Evolutionary conservation across 2,797 vertebrate species (phyloP).

Genomic region (Paratrypauchen microcephalus): DNA sequence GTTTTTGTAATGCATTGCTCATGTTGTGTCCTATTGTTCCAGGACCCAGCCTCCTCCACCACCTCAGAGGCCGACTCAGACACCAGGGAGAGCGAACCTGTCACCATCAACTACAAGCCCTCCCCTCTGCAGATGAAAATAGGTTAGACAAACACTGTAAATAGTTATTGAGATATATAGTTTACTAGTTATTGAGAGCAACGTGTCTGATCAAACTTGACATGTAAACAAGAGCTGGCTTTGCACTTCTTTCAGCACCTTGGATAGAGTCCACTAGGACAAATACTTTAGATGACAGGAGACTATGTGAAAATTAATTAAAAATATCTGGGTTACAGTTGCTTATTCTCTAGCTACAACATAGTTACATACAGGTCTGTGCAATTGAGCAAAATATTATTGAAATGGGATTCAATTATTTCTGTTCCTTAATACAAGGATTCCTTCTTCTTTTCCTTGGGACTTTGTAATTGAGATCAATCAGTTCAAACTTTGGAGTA

Average conservation of each 20-base stretch:
- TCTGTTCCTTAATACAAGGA: too few relatives aligned
- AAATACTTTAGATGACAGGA: background rate
- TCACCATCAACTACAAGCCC: constrained; percentile 98
- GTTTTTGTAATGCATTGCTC: constrained; percentile 33
- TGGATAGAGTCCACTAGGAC: constrained; percentile 50
- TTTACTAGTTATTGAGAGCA: background rate
- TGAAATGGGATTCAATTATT: too few relatives aligned
- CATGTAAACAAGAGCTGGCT: background rate
- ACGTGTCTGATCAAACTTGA: background rate
- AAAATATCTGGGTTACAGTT: background rate
- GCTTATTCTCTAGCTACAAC: too few relatives aligned
- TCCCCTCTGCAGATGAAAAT: constrained; percentile 96
- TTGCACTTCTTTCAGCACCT: constrained; percentile 52
- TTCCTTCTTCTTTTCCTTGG: too few relatives aligned
- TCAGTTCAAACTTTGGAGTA: too few relatives aligned
- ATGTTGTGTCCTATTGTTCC: constrained; percentile 32
- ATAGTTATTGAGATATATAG: too few relatives aligned
- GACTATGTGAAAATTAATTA: background rate
- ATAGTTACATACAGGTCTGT: too few relatives aligned
- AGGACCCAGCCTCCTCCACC: constrained; percentile 92
- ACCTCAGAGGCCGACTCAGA: constrained; percentile 93
- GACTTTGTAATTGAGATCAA: too few relatives aligned
- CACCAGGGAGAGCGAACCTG: constrained; percentile 90
- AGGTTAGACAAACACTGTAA: constrained; percentile 73
- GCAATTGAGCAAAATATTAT: too few relatives aligned